Evolutionary conservation across 64 coral and sea anemone genomes (phyloP).

Genomic region (Stichodactyla helianthus): DNA sequence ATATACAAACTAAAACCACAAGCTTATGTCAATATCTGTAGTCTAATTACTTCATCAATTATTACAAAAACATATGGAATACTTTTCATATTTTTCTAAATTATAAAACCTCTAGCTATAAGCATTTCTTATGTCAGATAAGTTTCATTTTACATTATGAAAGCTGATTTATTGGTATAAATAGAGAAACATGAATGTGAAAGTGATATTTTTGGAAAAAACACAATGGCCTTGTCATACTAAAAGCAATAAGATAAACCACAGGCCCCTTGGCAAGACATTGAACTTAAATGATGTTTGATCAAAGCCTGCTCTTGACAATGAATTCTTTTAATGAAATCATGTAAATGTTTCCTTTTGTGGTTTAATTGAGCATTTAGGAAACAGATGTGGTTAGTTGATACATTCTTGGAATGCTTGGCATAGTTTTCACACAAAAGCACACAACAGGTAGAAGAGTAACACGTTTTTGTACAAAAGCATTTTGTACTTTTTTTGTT

Average conservation of each 20-base stretch:
- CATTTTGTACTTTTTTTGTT: not conserved
- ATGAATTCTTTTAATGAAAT: not conserved
- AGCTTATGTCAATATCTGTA: not conserved
- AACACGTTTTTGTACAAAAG: not conserved
- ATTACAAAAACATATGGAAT: too few species aligned
- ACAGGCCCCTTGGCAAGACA: not conserved
- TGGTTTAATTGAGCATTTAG: constrained; percentile 6
- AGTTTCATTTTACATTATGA: not conserved
- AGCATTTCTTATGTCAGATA: not conserved
- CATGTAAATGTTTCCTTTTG: not conserved
- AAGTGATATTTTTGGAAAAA: not conserved
- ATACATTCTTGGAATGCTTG: constrained; percentile 64
- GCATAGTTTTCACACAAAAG: constrained; percentile 67
- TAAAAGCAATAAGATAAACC: not conserved
- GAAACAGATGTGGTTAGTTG: constrained; percentile 7
- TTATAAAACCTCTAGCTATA: too few species aligned
- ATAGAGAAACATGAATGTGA: not conserved
- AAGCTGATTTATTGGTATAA: not conserved
- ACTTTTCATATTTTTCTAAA: not conserved
- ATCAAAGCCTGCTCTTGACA: not conserved
- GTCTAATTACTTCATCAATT: not conserved
- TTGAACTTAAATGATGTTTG: not conserved
- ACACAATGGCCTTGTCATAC: not conserved
- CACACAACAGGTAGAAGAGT: not conserved
- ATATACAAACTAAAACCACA: too few species aligned